These are phyloP conservation scores for Saccopteryx bilineata DNA, from an alignment of 2,113 vertebrate genomes.

Conservation along the genomic window DNA sequence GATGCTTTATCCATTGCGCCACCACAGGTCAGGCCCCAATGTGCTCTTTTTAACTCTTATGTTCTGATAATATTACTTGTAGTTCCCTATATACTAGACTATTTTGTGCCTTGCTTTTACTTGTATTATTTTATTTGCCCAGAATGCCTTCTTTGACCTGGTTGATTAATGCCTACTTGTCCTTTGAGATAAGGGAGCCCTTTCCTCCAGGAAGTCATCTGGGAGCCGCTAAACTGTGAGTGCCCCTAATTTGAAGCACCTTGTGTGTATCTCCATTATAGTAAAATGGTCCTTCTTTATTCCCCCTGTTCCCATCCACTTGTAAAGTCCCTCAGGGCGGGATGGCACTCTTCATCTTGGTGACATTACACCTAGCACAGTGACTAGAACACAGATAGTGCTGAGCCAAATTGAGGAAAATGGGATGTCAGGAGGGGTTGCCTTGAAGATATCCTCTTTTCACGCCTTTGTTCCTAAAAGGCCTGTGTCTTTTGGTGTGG, in stretches of 20 bases:
- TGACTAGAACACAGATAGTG: neutral
- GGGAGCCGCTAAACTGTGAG: neutral
- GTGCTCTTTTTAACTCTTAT: neutral
- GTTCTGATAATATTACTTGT: neutral
- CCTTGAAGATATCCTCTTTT: neutral
- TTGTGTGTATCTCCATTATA: neutral
- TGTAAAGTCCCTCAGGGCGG: neutral
- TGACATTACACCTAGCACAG: neutral
- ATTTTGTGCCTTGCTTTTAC: neutral
- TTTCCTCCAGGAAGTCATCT: constrained; percentile 3
- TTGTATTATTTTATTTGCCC: neutral
- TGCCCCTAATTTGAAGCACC: neutral
- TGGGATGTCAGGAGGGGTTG: neutral
- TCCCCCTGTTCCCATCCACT: neutral
- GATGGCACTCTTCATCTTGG: neutral
- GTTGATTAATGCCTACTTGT: neutral
- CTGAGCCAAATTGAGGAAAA: neutral
- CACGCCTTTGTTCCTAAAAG: neutral
- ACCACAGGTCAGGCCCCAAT: neutral
- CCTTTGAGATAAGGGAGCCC: neutral
- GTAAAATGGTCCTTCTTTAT: neutral
- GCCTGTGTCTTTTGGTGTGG: neutral
- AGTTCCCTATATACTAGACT: neutral
- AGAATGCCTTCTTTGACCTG: neutral
- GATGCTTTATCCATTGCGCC: too few species aligned